Evolutionary conservation across 2,888 invertebrate species (phyloP), one percentile per base, ranked within the genome.

Genomic region (Acrobasis consociella): DNA sequence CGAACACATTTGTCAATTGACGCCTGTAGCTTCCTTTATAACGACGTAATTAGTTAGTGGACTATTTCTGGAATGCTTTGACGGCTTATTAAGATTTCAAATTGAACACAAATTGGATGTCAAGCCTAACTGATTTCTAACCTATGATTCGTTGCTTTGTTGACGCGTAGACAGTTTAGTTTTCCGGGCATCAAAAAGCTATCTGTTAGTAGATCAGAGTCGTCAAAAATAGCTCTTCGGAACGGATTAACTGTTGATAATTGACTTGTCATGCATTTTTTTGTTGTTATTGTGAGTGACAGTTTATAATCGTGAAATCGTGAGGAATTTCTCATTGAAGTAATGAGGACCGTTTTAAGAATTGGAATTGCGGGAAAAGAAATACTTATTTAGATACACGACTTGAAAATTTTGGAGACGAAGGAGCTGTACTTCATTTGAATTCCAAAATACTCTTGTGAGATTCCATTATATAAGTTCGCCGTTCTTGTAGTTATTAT

Each of bases 31-130:
- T 62, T 64, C 62, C 80, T 80, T 81, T 81, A 77, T 82, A 83
- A 83, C 80, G 78, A 80, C 80, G 75, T 87, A 91, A 91, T 91
- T 91, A 91, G 89, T 90, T 83, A 85, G 76, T 73, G 67, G 78
- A 76, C 82, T 92, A 91, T 91, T 91, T 86, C 84, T 70, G 88
- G 88, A 86, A 79, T 87, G 83, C 87, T 89, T 89, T 90, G 91
- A 90, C 91, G 89, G 91, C 89, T 91, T 89, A 90, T 91, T 92
- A 92, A 88, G 84, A 86, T 89, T 88, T 89, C 85, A 88, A 89
- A 91, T 92, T 86, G 90, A 82, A 90, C 89, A 90, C 90, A 91
- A 90, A 92, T 91, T 91, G 83, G 84, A 80, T 91, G 91, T 91
- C 91, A 86, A 80, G 82, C 78, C 83, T 88, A 85, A 90, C 87